These are phyloP conservation scores for Catostomus latipinnis DNA, from an alignment of 2,797 vertebrate species.

Conservation along the genomic window DNA sequence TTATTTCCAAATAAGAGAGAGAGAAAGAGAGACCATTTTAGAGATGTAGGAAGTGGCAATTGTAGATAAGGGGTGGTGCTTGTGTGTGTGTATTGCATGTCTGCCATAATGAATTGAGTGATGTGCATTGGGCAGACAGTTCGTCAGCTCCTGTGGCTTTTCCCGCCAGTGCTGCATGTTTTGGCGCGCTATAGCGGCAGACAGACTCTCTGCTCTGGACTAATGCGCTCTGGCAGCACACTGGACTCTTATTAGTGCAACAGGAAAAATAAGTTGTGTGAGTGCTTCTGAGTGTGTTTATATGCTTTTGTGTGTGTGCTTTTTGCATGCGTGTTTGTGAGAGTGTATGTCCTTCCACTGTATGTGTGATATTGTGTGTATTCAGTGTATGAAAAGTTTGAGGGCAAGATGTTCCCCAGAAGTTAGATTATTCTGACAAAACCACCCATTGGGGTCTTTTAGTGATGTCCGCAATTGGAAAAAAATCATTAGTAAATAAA, in stretches of 20 bases:
- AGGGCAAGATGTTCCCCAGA: too few relatives aligned
- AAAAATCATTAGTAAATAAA: too few relatives aligned
- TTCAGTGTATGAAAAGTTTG: not conserved
- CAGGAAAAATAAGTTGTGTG: conserved; percentile 2
- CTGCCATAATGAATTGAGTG: conserved; percentile 50
- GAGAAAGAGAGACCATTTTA: not conserved
- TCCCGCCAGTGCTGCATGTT: conserved; percentile 40
- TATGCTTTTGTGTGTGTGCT: not conserved
- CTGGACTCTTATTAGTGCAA: conserved; percentile 41
- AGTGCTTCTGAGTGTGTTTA: conserved; percentile 11
- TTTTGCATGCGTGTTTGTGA: not conserved
- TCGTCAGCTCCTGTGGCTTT: conserved; percentile 46
- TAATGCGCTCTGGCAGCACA: conserved; percentile 49
- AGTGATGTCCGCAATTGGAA: too few relatives aligned
- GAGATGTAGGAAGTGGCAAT: conserved; percentile 3
- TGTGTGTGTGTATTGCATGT: not conserved
- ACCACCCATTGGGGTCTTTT: too few relatives aligned
- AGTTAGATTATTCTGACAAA: too few relatives aligned
- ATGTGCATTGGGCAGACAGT: conserved; percentile 48
- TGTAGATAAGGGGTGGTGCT: conserved; percentile 14
- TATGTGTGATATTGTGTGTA: too few relatives aligned
- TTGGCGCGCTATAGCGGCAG: conserved; percentile 28
- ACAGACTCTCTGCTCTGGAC: conserved; percentile 44
- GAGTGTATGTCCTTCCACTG: not conserved
- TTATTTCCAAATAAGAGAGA: conserved; percentile 1